Percentiles rank a stretch among this genome's conserved stretches.
These are phyloP conservation scores for Acanthoscelides obtectus DNA, from an alignment of 2,888 invertebrate genomes.

Conservation along the genomic window DNA sequence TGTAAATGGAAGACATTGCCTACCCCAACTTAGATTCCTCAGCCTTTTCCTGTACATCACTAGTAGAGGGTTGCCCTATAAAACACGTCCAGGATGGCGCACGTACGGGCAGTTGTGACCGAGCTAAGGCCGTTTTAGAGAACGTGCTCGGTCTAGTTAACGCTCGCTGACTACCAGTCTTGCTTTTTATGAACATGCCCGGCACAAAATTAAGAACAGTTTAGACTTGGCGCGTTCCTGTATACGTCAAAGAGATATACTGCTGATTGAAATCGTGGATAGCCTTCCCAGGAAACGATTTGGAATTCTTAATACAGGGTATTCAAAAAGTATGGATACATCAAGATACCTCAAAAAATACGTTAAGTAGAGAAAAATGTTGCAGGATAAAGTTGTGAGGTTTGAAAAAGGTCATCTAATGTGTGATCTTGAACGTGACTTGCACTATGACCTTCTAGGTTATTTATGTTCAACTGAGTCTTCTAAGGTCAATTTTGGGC, in stretches of 20 bases:
- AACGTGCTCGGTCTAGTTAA: background rate
- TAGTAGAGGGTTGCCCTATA: background rate
- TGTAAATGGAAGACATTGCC: background rate
- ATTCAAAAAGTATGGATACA: too few species aligned
- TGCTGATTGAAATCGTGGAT: background rate
- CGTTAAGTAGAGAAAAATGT: too few species aligned
- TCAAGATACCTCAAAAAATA: too few species aligned
- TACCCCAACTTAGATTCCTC: background rate
- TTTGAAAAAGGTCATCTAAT: too few species aligned
- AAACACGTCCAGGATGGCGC: background rate
- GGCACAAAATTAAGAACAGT: background rate
- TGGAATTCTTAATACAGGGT: too few species aligned
- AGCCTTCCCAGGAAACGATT: too few species aligned
- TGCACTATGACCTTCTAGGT: too few species aligned
- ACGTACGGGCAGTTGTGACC: background rate
- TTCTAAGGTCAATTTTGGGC: too few species aligned
- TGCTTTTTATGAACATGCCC: background rate
- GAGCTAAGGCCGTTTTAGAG: background rate
- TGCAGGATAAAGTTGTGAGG: too few species aligned
- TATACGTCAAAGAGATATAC: background rate
- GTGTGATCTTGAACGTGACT: too few species aligned
- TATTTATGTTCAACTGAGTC: too few species aligned
- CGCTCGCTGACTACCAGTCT: background rate
- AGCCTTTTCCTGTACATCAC: background rate
- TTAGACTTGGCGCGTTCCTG: background rate